These are phyloP conservation scores for Melanotaenia parkinsoni DNA, from an alignment of 2,797 vertebrate species.

Conservation along the genomic window DNA sequence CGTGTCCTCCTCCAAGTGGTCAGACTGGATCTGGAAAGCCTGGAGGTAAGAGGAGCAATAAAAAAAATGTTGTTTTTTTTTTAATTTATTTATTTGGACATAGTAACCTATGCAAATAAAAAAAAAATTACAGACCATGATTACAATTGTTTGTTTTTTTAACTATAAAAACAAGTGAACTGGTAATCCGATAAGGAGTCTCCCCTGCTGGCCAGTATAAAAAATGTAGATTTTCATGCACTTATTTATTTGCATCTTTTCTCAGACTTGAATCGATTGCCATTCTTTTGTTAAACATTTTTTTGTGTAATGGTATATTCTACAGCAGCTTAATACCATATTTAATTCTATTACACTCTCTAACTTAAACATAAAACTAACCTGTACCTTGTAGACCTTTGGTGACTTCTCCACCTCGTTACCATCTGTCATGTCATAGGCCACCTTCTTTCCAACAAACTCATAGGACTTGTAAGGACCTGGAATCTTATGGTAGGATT, in stretches of 20 bases:
- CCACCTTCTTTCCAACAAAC: slow-evolving; percentile 70
- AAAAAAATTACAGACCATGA: no score
- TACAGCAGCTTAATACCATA: no score
- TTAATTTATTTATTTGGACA: background rate
- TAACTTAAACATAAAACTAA: slow-evolving; percentile 12
- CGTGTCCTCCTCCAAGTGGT: slow-evolving; percentile 78
- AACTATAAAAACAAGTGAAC: no score
- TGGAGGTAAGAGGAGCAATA: slow-evolving; percentile 28
- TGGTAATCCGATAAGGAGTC: background rate
- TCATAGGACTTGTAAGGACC: slow-evolving; percentile 79
- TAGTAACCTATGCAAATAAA: no score
- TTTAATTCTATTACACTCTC: no score
- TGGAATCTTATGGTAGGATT: slow-evolving; percentile 76
- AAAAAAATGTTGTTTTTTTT: no score
- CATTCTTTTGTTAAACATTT: background rate
- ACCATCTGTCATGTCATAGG: slow-evolving; percentile 56
- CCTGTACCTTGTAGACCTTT: slow-evolving; percentile 80
- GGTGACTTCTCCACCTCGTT: slow-evolving; percentile 82
- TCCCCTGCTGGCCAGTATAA: background rate
- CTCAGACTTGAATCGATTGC: background rate
- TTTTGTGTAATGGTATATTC: no score
- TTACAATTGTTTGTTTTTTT: no score
- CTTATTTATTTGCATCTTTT: no score
- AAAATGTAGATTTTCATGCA: background rate
- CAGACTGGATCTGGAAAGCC: slow-evolving; percentile 77